phyloP scores from a whole-genome alignment of 2,113 vertebrate species.

The Fregetta grallaria region DNA sequence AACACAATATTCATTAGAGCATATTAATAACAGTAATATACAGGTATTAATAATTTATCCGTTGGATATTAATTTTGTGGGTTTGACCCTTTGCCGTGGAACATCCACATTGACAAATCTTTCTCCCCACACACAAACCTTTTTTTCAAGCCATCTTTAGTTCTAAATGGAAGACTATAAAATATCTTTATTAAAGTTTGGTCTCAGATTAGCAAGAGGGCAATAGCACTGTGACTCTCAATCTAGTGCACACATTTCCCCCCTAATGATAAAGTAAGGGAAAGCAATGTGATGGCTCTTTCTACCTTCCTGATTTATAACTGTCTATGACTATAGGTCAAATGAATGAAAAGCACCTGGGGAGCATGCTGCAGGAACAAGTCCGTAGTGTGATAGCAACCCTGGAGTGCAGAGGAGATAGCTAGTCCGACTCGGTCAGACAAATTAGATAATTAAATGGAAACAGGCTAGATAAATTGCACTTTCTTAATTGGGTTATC shows the following conservation, averaged over 20 bases:
- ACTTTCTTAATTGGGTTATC: slow-evolving; percentile 75
- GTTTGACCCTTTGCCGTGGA: background rate
- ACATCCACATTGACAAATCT: background rate
- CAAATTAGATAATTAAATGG: slow-evolving; percentile 76
- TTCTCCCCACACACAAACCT: background rate
- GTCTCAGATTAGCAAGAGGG: background rate
- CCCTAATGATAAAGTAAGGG: background rate
- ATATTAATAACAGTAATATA: background rate
- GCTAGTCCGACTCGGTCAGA: slow-evolving; percentile 39
- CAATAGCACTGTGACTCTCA: background rate
- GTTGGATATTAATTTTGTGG: fast-evolving
- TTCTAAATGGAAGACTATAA: background rate
- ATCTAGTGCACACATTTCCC: background rate
- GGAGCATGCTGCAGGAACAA: background rate
- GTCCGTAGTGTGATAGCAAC: background rate
- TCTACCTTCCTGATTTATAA: slow-evolving; percentile 30
- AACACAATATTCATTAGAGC: background rate
- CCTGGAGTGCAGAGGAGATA: background rate
- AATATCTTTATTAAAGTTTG: background rate
- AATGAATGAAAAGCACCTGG: slow-evolving; percentile 61
- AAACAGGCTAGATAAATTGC: slow-evolving; percentile 72
- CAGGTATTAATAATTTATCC: background rate
- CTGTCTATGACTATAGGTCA: slow-evolving; percentile 39
- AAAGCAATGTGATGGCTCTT: background rate
- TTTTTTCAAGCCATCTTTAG: background rate